These are phyloP conservation scores for Lithobates sylvaticus DNA, from an alignment of 2,797 vertebrate genomes.

Conservation along the genomic window DNA sequence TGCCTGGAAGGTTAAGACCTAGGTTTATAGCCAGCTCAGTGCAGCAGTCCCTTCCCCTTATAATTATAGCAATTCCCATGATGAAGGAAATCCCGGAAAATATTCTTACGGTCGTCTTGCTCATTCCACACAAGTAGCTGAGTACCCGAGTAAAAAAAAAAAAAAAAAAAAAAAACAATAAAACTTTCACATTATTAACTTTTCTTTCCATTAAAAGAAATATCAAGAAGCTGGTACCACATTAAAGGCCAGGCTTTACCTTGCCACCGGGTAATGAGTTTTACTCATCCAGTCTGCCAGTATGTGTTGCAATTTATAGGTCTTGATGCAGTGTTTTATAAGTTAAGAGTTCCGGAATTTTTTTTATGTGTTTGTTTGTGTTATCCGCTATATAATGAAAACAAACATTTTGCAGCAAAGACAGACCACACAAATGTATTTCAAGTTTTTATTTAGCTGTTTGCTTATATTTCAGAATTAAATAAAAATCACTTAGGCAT, in stretches of 20 bases:
- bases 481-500: too few relatives aligned
- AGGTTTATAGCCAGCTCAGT: constrained; percentile 71
- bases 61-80: constrained; percentile 85
- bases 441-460: too few relatives aligned
- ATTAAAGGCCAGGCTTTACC: constrained; percentile 82
- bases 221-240: constrained; percentile 74
- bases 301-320: constrained; percentile 66
- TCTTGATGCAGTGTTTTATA: neutral
- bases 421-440: too few relatives aligned
- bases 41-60: constrained; percentile 73
- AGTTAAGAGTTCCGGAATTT: neutral
- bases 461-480: too few relatives aligned
- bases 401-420: too few relatives aligned
- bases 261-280: constrained; percentile 87
- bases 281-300: constrained; percentile 73
- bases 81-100: constrained; percentile 87
- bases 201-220: constrained; percentile 79
- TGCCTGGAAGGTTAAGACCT: constrained; percentile 77
- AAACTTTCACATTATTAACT: constrained; percentile 93
- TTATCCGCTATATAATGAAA: too few relatives aligned
- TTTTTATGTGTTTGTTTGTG: too few relatives aligned
- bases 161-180: constrained; percentile 76
- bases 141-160: constrained; percentile 76
- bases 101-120: constrained; percentile 74
- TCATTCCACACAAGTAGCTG: constrained; percentile 79